Evolutionary conservation across 2,888 invertebrate genomes (phyloP).

Genomic region (Disparrhopalites patrizii): DNA sequence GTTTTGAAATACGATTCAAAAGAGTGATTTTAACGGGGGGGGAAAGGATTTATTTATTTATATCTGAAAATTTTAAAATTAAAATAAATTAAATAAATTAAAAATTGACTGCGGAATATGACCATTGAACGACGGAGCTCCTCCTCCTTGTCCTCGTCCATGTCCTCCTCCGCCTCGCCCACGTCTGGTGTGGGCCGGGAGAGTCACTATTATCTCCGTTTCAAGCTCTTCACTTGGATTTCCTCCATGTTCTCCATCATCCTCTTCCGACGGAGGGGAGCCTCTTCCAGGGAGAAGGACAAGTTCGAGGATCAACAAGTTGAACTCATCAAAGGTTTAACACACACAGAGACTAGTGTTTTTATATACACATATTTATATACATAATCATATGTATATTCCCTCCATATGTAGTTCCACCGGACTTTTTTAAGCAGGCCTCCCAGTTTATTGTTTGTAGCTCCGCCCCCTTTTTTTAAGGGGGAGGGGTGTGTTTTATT

Average conservation of each 20-base stretch:
- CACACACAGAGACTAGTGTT: too few species aligned
- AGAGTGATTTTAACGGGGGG: not conserved
- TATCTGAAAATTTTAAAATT: too few species aligned
- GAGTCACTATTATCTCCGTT: constrained; percentile 31
- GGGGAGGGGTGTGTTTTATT: too few species aligned
- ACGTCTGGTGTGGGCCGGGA: not conserved
- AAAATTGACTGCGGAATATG: too few species aligned
- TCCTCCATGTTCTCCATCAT: constrained; percentile 28
- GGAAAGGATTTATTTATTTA: too few species aligned
- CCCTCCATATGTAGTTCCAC: not conserved
- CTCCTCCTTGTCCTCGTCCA: not conserved
- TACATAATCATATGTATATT: not conserved
- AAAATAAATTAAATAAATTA: too few species aligned
- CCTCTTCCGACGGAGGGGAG: constrained; percentile 34
- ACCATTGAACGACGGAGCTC: too few species aligned
- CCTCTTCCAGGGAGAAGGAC: constrained; percentile 26
- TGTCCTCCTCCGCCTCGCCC: constrained; percentile 1
- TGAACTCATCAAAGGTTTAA: constrained; percentile 45
- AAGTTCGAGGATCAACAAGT: constrained; percentile 46
- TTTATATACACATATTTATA: too few species aligned
- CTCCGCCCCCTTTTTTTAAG: not conserved
- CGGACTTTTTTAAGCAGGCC: not conserved
- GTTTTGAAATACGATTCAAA: not conserved
- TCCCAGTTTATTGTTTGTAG: not conserved
- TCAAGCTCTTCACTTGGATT: constrained; percentile 38